These are phyloP conservation scores for Sisor rabdophorus DNA, from an alignment of 2,113 vertebrate genomes.

Conservation along the genomic window DNA sequence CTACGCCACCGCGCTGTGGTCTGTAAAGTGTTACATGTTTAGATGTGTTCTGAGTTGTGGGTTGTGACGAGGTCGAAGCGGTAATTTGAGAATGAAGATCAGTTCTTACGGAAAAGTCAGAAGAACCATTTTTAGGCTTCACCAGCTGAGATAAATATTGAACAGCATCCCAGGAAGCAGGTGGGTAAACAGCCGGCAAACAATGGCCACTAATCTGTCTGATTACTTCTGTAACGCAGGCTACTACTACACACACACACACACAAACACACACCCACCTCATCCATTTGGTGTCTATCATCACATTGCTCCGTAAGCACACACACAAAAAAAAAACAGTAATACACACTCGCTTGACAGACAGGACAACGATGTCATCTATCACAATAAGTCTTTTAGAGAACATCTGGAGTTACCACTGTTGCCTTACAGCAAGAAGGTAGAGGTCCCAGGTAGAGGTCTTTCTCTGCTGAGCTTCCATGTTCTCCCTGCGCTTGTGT, in stretches of 20 bases:
- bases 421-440: too few species aligned
- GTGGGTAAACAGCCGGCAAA: conserved; percentile 51
- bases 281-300: conserved; percentile 27
- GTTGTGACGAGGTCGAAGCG: neutral
- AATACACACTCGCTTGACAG: conserved; percentile 21
- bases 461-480: too few species aligned
- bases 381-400: conserved; percentile 27
- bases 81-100: neutral
- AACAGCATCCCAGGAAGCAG: conserved; percentile 42
- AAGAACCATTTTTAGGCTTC: neutral
- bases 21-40: neutral
- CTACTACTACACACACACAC: conserved; percentile 27
- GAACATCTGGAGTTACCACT: conserved; percentile 9
- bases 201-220: conserved; percentile 44
- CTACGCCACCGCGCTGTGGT: too few species aligned
- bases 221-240: conserved; percentile 40
- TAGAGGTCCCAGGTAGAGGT: too few species aligned
- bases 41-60: neutral
- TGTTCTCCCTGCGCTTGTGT: too few species aligned
- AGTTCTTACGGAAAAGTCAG: conserved; percentile 7
- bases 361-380: conserved; percentile 31
- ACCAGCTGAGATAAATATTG: conserved; percentile 18
- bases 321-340: conserved; percentile 16
- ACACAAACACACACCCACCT: conserved; percentile 16
- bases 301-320: conserved; percentile 20